Base-by-base conservation (phyloP, 2,797 vertebrate genomes). In the Pampus argenteus region DNA sequence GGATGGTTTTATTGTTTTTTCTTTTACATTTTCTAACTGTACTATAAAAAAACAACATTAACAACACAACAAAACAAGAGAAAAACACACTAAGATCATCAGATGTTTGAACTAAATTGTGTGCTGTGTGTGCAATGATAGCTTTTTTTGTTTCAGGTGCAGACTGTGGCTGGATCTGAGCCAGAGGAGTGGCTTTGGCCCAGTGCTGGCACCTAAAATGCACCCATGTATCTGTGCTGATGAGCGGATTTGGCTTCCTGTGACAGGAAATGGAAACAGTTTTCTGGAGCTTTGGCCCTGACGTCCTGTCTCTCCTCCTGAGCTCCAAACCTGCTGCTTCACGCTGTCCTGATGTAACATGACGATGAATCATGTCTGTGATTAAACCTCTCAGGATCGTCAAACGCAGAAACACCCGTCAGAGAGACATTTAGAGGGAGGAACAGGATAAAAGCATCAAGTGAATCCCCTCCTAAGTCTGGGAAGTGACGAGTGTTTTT, bases 361-460 rank as follows among this genome's bases (percentile, higher is more conserved):
- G 56, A 52, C 58, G 56, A 45, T 17, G n/a, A 48, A 42, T 62
- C 20, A 34, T 18, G 23, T 28, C 25, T 31, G 61, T 2, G 28
- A 45, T 69, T 50, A 54, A 66, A 71, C 34, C 34, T 50, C 34
- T 59, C 17, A 3, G 29, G 62, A 44, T 57, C 58, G 14, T 49
- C 10, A 25, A 22, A 22, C 23, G 10, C 22, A 31, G 22, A 61
- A 73, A 71, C 73, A 55, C 15, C 70, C 18, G 49, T 34, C 50
- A 48, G 26, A 42, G 15, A 72, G n/a, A 14, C 79, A 66, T 62
- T 80, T 17, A 61, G 26, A 26, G 15, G 36, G 31, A 59, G 14
- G n/a, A 50, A 61, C 54, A 28, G 74, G 57, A 23, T 52, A 26
- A 66, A 62, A 70, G 66, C 22, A 61, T 13, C 3, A 73, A 66